Percentiles rank a stretch among this genome's conserved stretches.
Evolutionary conservation across 2,113 vertebrate genomes (phyloP).

Genomic region (Desmodus rotundus): DNA sequence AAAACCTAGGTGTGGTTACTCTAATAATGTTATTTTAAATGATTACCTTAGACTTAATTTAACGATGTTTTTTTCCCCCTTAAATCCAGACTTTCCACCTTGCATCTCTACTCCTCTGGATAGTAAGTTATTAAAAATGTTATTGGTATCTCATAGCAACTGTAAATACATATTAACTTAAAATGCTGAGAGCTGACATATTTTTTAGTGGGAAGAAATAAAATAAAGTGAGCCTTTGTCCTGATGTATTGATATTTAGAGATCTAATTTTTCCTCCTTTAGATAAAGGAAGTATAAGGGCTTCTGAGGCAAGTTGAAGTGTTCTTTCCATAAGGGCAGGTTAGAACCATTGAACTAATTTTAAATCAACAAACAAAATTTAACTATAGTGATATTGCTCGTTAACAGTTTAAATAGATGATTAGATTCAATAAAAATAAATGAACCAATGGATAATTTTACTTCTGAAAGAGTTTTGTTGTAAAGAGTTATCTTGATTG

Average conservation of each 20-base stretch:
- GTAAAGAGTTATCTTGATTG: neutral
- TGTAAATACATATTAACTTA: neutral
- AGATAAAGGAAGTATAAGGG: neutral
- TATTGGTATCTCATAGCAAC: neutral
- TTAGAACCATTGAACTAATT: neutral
- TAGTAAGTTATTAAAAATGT: neutral
- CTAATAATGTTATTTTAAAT: neutral
- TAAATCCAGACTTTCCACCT: neutral
- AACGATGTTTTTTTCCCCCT: neutral
- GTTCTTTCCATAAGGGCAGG: neutral
- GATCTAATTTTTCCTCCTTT: neutral
- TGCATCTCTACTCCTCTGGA: neutral
- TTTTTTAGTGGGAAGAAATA: neutral
- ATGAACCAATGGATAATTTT: neutral
- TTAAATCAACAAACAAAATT: neutral
- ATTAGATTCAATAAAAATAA: neutral
- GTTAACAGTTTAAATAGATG: neutral
- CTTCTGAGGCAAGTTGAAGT: neutral
- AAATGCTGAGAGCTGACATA: constrained; percentile 22
- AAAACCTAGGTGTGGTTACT: neutral
- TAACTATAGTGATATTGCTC: neutral
- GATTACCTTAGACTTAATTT: constrained; percentile 14
- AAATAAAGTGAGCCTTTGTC: neutral
- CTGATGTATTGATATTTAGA: constrained; percentile 12
- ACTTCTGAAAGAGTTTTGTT: neutral